These are phyloP conservation scores for Portunus trituberculatus DNA, from an alignment of 1,140 invertebrate genomes.

Conservation along the genomic window DNA sequence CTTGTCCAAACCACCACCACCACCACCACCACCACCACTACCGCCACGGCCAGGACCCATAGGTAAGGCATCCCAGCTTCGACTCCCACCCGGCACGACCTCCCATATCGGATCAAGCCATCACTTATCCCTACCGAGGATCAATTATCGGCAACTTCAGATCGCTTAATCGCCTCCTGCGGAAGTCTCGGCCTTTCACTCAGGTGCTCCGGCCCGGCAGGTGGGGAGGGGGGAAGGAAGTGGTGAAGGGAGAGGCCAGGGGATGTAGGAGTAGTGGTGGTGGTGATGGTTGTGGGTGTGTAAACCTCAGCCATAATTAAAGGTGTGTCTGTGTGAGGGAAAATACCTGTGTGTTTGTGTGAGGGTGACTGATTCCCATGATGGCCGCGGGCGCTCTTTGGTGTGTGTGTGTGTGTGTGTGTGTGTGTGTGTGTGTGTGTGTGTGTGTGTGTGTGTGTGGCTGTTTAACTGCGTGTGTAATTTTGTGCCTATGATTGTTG, in stretches of 20 bases:
- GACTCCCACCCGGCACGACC: slow-evolving; percentile 33
- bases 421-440: slow-evolving; percentile 15
- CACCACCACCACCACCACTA: not conserved
- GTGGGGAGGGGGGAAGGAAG: slow-evolving; percentile 14
- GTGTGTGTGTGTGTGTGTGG: not conserved
- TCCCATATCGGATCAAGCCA: not conserved
- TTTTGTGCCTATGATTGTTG: not conserved
- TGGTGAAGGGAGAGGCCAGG: not conserved
- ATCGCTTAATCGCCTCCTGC: slow-evolving; percentile 50
- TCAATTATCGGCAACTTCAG: slow-evolving; percentile 59
- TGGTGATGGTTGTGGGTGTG: not conserved
- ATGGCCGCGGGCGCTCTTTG: not conserved
- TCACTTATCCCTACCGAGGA: slow-evolving; percentile 46
- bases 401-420: slow-evolving; percentile 43
- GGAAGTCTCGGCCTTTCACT: slow-evolving; percentile 53
- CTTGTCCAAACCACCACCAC: slow-evolving; percentile 26
- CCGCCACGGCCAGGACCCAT: not conserved
- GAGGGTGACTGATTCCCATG: not conserved
- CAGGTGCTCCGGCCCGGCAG: slow-evolving; percentile 55
- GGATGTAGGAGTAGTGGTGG: not conserved
- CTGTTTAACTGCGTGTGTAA: not conserved
- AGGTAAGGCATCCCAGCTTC: not conserved
- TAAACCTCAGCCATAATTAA: slow-evolving; percentile 25
- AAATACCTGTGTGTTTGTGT: slow-evolving; percentile 30
- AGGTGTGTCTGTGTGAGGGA: slow-evolving; percentile 26